These are phyloP conservation scores for Strigops habroptila DNA, from an alignment of 2,113 vertebrate species.

Conservation along the genomic window DNA sequence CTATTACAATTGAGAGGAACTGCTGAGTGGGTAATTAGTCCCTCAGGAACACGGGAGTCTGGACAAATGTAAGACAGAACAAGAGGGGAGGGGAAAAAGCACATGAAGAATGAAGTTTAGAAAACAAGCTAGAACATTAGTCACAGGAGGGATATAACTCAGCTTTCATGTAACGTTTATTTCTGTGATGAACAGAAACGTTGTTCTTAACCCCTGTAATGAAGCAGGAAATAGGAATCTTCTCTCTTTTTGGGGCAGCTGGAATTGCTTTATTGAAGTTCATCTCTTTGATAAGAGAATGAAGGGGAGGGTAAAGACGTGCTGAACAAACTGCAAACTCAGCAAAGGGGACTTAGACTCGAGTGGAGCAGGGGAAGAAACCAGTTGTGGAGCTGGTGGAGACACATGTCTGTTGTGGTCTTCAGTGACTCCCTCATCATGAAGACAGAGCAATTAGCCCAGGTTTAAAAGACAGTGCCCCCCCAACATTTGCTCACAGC, in stretches of 20 bases:
- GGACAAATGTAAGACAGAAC: conserved; percentile 45
- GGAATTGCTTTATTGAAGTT: neutral
- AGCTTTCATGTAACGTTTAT: conserved; percentile 39
- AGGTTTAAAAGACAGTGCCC: neutral
- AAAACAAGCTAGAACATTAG: conserved; percentile 63
- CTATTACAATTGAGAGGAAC: conserved; percentile 43
- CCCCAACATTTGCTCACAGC: neutral
- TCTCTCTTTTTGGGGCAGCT: neutral
- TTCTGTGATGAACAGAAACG: conserved; percentile 43
- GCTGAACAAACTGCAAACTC: neutral
- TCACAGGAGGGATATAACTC: conserved; percentile 57
- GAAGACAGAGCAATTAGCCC: neutral
- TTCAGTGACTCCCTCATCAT: neutral
- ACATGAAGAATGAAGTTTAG: conserved; percentile 51
- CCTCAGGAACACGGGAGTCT: conserved; percentile 33
- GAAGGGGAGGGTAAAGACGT: neutral
- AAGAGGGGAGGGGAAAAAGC: neutral
- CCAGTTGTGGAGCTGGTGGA: neutral
- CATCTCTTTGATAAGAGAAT: neutral
- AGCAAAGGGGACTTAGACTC: neutral
- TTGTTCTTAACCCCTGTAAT: conserved; percentile 31
- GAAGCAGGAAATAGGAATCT: neutral
- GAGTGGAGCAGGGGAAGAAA: neutral
- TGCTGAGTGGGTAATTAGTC: conserved; percentile 63
- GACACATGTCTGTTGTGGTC: neutral